phyloP scores from a whole-genome alignment of 2,113 vertebrate genomes.

The Tapirus terrestris region DNA sequence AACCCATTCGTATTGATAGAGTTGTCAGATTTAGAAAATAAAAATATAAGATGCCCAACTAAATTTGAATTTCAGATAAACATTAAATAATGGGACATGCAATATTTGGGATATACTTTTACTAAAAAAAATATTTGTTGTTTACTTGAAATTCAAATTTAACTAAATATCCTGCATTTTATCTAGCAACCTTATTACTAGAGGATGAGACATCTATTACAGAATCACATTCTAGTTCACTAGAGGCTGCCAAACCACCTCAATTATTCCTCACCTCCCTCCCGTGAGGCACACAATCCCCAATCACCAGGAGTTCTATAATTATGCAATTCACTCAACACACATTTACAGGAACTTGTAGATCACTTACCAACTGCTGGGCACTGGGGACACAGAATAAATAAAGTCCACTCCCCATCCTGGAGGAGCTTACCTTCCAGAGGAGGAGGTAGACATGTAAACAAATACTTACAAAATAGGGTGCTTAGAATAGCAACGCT shows the following conservation, averaged over 20 bases:
- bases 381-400: neutral
- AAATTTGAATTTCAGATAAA: neutral
- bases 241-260: neutral
- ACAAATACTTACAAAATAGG: neutral
- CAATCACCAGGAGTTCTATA: neutral
- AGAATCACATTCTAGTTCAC: neutral
- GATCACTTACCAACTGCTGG: neutral
- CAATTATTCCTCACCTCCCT: neutral
- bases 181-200: neutral
- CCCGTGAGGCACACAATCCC: neutral
- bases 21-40: neutral
- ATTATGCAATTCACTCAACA: neutral
- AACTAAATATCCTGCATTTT: neutral
- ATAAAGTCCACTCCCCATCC: neutral
- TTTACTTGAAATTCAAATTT: neutral
- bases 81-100: neutral
- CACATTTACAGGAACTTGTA: neutral
- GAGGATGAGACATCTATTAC: neutral
- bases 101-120: neutral
- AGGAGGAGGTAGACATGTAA: neutral
- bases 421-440: neutral
- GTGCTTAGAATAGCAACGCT: slow-evolving; percentile 45
- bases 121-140: neutral
- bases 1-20: neutral
- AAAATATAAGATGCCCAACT: neutral